Conservation (phyloP, 2,888 invertebrate genomes). For the Blera fallax region DNA sequence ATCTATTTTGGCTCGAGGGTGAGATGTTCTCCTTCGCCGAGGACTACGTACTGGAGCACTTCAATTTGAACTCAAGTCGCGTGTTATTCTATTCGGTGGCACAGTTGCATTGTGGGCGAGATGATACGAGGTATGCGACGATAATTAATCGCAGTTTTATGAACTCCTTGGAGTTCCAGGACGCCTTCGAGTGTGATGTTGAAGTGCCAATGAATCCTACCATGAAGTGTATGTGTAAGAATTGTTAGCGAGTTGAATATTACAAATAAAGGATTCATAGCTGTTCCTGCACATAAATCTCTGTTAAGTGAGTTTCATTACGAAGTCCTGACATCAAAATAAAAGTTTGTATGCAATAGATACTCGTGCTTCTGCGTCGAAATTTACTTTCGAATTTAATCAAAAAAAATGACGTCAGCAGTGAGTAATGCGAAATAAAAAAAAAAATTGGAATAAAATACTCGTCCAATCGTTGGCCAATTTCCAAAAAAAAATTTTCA, state of each 20-base stretch:
- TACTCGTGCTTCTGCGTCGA: too few species aligned
- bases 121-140: conserved; percentile 74
- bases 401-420: not conserved
- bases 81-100: conserved; percentile 79
- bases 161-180: conserved; percentile 78
- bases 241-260: conserved; percentile 27
- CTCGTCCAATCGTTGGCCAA: too few species aligned
- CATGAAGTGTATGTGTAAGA: conserved; percentile 76
- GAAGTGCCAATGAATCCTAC: conserved; percentile 78
- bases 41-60: conserved; percentile 77
- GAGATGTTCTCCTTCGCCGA: conserved; percentile 79
- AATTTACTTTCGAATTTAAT: too few species aligned
- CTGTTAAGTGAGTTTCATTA: too few species aligned
- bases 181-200: conserved; percentile 76
- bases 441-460: too few species aligned
- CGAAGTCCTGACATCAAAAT: not conserved
- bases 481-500: too few species aligned
- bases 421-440: not conserved
- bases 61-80: conserved; percentile 75
- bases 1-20: conserved; percentile 79
- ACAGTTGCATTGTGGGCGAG: conserved; percentile 78
- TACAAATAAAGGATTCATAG: not conserved
- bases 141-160: conserved; percentile 79
- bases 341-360: not conserved
- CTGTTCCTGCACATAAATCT: not conserved